phyloP scores from a whole-genome alignment of 1,140 invertebrate species.

The Agrypnia vestita region DNA sequence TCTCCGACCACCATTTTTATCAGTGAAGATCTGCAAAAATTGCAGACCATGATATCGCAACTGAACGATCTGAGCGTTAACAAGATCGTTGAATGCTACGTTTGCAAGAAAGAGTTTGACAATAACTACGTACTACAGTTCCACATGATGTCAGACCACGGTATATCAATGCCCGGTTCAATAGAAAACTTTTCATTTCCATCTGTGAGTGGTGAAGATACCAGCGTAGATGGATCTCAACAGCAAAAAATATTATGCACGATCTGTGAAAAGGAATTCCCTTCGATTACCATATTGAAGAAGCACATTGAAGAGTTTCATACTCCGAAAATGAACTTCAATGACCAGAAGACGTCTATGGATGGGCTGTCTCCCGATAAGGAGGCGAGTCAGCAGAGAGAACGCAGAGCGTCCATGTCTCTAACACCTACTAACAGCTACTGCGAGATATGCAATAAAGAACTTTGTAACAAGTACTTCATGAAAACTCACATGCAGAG shows the following conservation, averaged over 20 bases:
- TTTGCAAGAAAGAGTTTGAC: constrained; percentile 78
- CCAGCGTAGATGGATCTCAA: constrained; percentile 53
- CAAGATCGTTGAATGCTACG: constrained; percentile 73
- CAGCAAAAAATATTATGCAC: constrained; percentile 57
- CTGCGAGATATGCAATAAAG: constrained; percentile 99
- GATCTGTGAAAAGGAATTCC: constrained; percentile 63
- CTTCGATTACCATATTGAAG: constrained; percentile 63
- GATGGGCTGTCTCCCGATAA: constrained; percentile 53
- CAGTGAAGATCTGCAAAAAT: constrained; percentile 81
- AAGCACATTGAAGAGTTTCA: constrained; percentile 62
- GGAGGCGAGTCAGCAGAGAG: constrained; percentile 52
- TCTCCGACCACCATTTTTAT: constrained; percentile 71
- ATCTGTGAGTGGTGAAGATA: constrained; percentile 50
- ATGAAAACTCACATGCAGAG: constrained; percentile 99
- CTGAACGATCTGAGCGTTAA: constrained; percentile 84
- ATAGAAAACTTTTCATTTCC: constrained; percentile 56
- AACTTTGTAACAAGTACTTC: constrained; percentile 99
- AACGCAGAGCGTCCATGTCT: constrained; percentile 60
- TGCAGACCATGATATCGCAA: constrained; percentile 94
- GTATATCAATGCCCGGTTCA: constrained; percentile 58
- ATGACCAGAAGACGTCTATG: constrained; percentile 41
- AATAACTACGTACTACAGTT: constrained; percentile 74
- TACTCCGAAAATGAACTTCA: constrained; percentile 49
- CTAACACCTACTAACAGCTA: constrained; percentile 87
- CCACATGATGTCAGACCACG: constrained; percentile 78